Base-by-base conservation (phyloP, 1,140 invertebrate genomes). In the Schlechtendalia chinensis region DNA sequence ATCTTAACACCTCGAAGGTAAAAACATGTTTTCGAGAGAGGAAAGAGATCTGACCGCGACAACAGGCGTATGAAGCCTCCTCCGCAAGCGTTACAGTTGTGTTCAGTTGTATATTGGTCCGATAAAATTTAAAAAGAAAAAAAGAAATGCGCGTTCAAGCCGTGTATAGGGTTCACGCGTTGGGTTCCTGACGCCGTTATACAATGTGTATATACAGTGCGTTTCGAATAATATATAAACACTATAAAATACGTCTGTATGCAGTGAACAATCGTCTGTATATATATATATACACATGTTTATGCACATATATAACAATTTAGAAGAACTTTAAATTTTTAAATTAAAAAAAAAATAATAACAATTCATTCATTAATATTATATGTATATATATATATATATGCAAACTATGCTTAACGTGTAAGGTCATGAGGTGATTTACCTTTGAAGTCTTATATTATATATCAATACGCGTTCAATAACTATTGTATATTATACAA, bases 1-100 rank as follows among this genome's bases (percentile, higher is more conserved):
- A 79, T 61, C 39, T 77, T 27, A 27, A 50, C 72, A 59, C 54
- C 54, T 77, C 53, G 72, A 39, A 58, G 53, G 54, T 75, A 59
- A 39, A 58, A 77, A 59, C 69, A 24, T 45, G 54, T 45, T 29
- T 45, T 77, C 53, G 16, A 74, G 53, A 74, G 53, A 74, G 71
- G 53, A 69, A 54, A 72, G 24, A 72, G 50, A 54, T 71, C 69
- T 17, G 24, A 22, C 50, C 45, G 32, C 32, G 22, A 53, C 47
- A 53, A 53, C 67, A 29, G 67, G 47, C 5, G 12, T 14, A 50
- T 1, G 14, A 50, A 50, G 14, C 32, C 32, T 50, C 47, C 11
- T 50, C 47, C 47, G 12, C 47, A 50, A 4, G 12, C 8, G 24
- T 3, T 8, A n/a, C 0, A 5, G 67, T 27, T 19, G 47, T 19